phyloP scores from a whole-genome alignment of 2,113 vertebrate species.

The Scatophagus argus region DNA sequence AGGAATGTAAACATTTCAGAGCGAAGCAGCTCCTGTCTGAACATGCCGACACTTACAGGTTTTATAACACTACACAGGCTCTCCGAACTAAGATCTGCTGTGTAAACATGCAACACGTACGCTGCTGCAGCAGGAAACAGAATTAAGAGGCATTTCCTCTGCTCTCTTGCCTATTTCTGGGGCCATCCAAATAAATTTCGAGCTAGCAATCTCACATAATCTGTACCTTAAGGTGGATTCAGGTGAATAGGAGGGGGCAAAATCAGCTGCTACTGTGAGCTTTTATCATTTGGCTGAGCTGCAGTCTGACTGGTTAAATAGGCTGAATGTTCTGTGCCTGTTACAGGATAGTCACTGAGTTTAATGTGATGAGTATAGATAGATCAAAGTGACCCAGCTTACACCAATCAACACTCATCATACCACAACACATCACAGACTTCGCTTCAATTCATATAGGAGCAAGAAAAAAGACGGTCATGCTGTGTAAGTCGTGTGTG shows the following conservation, averaged over 20 bases:
- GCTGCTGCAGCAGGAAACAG: slow-evolving; percentile 51
- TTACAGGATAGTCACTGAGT: slow-evolving; percentile 18
- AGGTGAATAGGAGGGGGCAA: slow-evolving; percentile 4
- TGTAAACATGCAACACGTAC: slow-evolving; percentile 54
- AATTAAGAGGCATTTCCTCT: slow-evolving; percentile 47
- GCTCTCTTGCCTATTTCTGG: background rate
- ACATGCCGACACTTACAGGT: slow-evolving; percentile 58
- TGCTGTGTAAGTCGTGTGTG: background rate
- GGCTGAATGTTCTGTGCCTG: slow-evolving; percentile 25
- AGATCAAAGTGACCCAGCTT: slow-evolving; percentile 67
- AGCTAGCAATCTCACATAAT: slow-evolving; percentile 30
- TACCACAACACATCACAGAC: slow-evolving; percentile 62
- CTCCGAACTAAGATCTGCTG: slow-evolving; percentile 28
- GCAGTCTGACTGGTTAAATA: slow-evolving; percentile 21
- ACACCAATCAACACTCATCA: slow-evolving; percentile 54
- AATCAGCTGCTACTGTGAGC: slow-evolving; percentile 22
- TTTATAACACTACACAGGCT: slow-evolving; percentile 65
- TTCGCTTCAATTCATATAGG: slow-evolving; percentile 40
- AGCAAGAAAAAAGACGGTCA: slow-evolving; percentile 35
- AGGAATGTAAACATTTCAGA: slow-evolving; percentile 78
- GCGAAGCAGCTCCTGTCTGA: slow-evolving; percentile 73
- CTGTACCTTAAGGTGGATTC: slow-evolving; percentile 17
- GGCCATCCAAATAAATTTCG: slow-evolving; percentile 21
- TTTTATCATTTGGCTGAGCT: slow-evolving; percentile 28
- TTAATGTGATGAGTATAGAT: slow-evolving; percentile 39